phyloP scores from a whole-genome alignment of 2,888 invertebrate species.

The Cephus pygmeus region DNA sequence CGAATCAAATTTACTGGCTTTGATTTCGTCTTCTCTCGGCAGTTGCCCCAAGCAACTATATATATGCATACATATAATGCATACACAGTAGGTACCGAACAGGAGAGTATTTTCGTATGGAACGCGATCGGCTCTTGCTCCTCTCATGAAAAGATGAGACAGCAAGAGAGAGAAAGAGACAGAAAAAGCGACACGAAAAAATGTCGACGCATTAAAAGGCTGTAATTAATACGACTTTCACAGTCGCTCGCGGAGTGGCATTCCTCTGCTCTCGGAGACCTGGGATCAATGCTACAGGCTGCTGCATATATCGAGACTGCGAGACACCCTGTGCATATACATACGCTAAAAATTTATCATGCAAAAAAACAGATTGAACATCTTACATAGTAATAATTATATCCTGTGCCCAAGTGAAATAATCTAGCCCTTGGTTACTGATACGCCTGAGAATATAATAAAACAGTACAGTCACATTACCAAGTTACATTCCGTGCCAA shows the following conservation, averaged over 20 bases:
- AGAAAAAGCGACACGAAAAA: conserved; percentile 24
- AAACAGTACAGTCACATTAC: no score
- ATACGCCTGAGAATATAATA: no score
- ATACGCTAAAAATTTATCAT: no score
- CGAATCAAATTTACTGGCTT: conserved; percentile 7
- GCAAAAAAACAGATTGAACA: no score
- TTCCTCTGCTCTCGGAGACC: conserved; percentile 26
- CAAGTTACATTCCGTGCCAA: no score
- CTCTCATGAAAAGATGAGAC: conserved; percentile 26
- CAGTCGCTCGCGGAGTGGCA: conserved; percentile 26
- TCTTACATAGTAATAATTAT: no score
- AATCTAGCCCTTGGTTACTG: no score
- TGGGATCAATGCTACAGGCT: conserved; percentile 14
- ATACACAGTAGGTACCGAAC: not conserved
- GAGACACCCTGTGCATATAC: no score
- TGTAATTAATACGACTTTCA: conserved; percentile 36
- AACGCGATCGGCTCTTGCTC: conserved; percentile 15
- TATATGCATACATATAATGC: not conserved
- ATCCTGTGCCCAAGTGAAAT: no score
- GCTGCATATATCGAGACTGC: no score
- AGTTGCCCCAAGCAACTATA: not conserved
- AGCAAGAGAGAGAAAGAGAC: conserved; percentile 4
- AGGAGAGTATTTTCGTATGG: conserved; percentile 17
- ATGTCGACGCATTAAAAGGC: conserved; percentile 34
- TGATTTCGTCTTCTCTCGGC: conserved; percentile 1